These are phyloP conservation scores for Graptemys geographica DNA, from an alignment of 2,797 vertebrate species.

Conservation along the genomic window DNA sequence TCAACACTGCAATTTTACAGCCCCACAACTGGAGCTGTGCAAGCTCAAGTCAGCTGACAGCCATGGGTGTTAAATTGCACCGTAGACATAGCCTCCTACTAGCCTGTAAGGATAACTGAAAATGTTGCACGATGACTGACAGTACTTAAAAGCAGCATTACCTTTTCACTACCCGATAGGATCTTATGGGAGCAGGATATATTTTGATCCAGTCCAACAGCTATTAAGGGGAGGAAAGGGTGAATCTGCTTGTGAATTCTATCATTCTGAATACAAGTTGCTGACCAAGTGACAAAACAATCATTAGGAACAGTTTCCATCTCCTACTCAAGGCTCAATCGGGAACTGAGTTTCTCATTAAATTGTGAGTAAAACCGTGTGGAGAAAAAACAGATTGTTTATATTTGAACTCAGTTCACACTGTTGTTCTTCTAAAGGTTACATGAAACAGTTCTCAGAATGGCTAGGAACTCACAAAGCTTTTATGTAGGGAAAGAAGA, in stretches of 20 bases:
- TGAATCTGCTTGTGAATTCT: not conserved
- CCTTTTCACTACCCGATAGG: not conserved
- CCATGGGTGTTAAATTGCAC: not conserved
- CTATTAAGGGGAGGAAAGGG: not conserved
- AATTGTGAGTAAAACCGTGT: not conserved
- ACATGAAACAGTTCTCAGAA: not conserved
- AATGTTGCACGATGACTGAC: not conserved
- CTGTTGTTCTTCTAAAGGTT: fast-evolving
- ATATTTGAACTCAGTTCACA: not conserved
- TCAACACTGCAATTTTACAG: not conserved
- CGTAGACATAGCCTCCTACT: not conserved
- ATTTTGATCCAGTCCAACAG: not conserved
- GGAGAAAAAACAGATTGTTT: not conserved
- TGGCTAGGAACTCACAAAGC: not conserved
- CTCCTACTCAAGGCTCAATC: not conserved
- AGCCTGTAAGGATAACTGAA: not conserved
- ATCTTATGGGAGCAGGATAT: not conserved
- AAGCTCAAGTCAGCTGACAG: not conserved
- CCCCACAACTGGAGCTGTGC: not conserved
- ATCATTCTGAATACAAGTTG: not conserved
- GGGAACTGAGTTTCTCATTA: not conserved
- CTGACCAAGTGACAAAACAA: not conserved
- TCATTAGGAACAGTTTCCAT: not conserved
- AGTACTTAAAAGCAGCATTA: not conserved
- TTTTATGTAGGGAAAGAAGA: not conserved